Base-by-base conservation (phyloP, 92 coral and sea anemone genomes). In the Desmophyllum pertusum region DNA sequence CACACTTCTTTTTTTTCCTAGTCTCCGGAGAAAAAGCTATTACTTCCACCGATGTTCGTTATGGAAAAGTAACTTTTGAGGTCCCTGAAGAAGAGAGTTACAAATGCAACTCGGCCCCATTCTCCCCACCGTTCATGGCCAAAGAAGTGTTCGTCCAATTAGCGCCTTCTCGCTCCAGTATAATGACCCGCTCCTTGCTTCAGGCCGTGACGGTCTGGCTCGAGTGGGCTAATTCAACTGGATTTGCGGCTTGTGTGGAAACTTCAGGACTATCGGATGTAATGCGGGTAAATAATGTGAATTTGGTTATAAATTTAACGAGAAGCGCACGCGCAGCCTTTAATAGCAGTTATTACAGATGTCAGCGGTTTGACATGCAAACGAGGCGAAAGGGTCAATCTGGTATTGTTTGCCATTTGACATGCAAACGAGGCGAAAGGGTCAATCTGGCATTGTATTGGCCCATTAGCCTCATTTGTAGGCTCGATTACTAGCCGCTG, bases 191-290 rank as follows among this genome's bases (percentile, higher is more conserved):
- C 18, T 83, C 93, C 7, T 75, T 90, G 93, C 75, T 86, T 35
- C 92, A 93, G 35, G 83, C 94, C 48, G 84, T 93, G 73, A 89
- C 94, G 7, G 92, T 89, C 57, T 93, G 97, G 97, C 89, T 93
- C 82, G 88, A 93, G 83, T 79, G 89, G 73, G 80, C 78, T 0
- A 88, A 78, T 35, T 61, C 79, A 67, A 66, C 81, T 19, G 89
- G 89, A 63, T 88, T 93, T 53, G 75, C 89, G 41, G 94, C 91
- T 27, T 93, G 97, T 67, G 91, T 88, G 23, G 85, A 86, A 50
- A 73, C 93, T 2, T 83, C 94, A 0, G 97, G 93, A 11, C n/a
- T 66, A 37, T 87, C 91, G 25, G 75, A 66, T 74, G 79, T 36
- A 0, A 21, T 59, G 0, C 67, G 96, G 85, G 96, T 90, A 85